Base-by-base conservation (phyloP, 1,140 invertebrate species). In the Brachystomella parvula region DNA sequence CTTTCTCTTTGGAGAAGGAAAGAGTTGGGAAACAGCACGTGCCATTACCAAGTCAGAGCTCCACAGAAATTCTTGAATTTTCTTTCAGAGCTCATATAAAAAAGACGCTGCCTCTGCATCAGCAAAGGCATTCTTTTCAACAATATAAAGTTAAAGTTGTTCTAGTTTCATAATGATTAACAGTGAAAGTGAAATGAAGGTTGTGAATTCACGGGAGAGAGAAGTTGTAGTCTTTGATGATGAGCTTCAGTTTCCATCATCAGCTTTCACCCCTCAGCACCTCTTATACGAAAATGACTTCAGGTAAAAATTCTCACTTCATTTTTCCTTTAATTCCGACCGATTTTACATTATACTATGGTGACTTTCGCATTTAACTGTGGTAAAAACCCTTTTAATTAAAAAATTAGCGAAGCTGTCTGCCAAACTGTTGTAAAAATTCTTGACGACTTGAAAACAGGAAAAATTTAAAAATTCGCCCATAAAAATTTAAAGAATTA, bases 171-270 rank as follows among this genome's bases (percentile, higher is more conserved):
- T 9, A 39, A 39, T 39, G 35, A 19, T 9, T 9, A 19, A 39
- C 6, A 9, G 35, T 39, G 35, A 39, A 39, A 39, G 35, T 39
- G 35, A 39, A 39, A 6, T 6, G 35, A 39, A 39, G 6, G 35
- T 39, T 19, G 35, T 39, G 6, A 19, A 9, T 39, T 19, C 6
- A 6, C 35, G 19, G 35, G 21, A 57, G 6, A 57, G 53, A 24
- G n/a, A 64, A 44, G 63, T 64, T 21, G 53, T 64, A 2, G 63
- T 64, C 32, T 64, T 64, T n/a, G 63, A 64, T 30, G 63, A 64
- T 19, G 63, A 64, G 15, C 28, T 57, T 15, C 63, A 64, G 17
- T 64, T 64, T 47, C 53, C 53, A 57, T 64, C 63, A 6, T 64
- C 47, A 2, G 63, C 35, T 19, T 63, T 47, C 19, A 57, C 30